phyloP scores from a whole-genome alignment of 2,113 vertebrate species.

The Stomatorhinus ivindoensis region DNA sequence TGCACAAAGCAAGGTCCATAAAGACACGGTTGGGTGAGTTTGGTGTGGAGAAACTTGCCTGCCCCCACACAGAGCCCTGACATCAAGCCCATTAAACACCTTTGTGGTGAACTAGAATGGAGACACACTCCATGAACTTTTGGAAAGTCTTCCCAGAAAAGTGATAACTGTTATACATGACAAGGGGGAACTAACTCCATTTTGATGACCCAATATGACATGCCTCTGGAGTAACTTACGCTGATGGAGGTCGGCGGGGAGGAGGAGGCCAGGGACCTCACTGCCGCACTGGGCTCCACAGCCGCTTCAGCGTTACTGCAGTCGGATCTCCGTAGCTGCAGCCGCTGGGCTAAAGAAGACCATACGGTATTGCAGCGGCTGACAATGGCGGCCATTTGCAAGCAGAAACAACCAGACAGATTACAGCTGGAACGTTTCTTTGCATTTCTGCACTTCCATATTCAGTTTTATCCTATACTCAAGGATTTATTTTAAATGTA shows the following conservation, averaged over 20 bases:
- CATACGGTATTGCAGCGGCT: not conserved
- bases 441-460: not conserved
- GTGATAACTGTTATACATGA: not conserved
- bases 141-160: not conserved
- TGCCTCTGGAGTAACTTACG: conserved; percentile 34
- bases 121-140: not conserved
- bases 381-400: not conserved
- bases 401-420: not conserved
- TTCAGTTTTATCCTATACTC: not conserved
- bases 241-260: conserved; percentile 47
- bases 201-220: not conserved
- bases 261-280: conserved; percentile 11
- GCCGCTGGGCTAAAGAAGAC: conserved; percentile 40
- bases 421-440: not conserved
- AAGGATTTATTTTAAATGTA: not conserved
- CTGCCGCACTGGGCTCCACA: not conserved
- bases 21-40: not conserved
- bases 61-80: not conserved
- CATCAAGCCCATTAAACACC: not conserved
- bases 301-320: conserved; percentile 22
- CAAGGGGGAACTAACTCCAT: not conserved
- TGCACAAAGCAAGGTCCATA: no score
- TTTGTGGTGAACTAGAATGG: not conserved
- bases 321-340: conserved; percentile 52
- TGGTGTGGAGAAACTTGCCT: not conserved